Conservation (phyloP, 2,113 vertebrate genomes). For the Uria lomvia region DNA sequence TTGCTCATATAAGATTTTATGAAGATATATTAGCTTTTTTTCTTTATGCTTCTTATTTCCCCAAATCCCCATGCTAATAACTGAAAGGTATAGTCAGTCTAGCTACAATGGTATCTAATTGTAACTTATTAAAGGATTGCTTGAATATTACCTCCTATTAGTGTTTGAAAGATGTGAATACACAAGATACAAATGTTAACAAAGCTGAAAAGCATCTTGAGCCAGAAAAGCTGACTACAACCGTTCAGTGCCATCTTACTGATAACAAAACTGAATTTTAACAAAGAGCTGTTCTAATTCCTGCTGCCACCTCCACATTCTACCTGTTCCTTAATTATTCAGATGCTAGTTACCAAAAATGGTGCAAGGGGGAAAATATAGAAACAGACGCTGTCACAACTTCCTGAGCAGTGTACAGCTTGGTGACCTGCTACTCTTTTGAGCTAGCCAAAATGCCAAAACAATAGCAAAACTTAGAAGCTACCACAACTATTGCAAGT, state of each 20-base stretch:
- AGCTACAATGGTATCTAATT: neutral
- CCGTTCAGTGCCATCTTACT: neutral
- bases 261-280: neutral
- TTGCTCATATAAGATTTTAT: neutral
- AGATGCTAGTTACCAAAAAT: neutral
- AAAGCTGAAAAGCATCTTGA: neutral
- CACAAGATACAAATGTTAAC: neutral
- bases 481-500: neutral
- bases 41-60: neutral
- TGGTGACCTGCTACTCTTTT: neutral
- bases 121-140: neutral
- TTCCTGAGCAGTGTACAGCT: neutral
- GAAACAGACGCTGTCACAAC: neutral
- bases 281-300: neutral
- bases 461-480: neutral
- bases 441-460: neutral
- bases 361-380: neutral
- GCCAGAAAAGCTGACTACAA: neutral
- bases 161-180: neutral
- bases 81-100: neutral
- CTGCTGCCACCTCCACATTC: neutral
- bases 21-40: neutral
- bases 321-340: neutral
- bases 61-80: neutral
- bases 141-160: neutral